Evolutionary conservation across 2,888 invertebrate genomes (phyloP).

Genomic region (Saturnia japonica): DNA sequence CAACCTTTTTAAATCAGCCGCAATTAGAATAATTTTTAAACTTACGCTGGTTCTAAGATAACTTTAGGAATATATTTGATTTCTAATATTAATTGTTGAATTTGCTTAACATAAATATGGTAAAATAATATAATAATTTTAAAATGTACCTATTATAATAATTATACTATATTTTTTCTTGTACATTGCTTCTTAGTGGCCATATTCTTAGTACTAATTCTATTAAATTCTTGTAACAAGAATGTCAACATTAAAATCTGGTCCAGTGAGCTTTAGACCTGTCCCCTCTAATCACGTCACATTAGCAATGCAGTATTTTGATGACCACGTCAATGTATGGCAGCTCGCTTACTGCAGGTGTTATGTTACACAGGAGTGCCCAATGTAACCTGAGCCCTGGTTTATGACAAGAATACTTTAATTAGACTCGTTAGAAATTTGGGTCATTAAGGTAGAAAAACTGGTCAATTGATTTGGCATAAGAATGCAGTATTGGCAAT

Average conservation of each 20-base stretch:
- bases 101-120: too few relatives aligned
- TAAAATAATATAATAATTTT: too few relatives aligned
- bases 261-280: constrained; percentile 31
- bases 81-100: too few relatives aligned
- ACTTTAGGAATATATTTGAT: too few relatives aligned
- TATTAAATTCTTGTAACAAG: constrained; percentile 25
- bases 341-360: constrained; percentile 58
- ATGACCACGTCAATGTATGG: constrained; percentile 63
- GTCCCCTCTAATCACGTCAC: constrained; percentile 56
- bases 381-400: constrained; percentile 18
- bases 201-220: not conserved
- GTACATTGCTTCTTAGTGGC: not conserved
- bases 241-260: constrained; percentile 37
- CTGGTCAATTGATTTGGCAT: not conserved
- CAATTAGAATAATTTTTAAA: too few relatives aligned
- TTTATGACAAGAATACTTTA: constrained; percentile 14
- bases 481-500: constrained; percentile 18
- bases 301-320: constrained; percentile 60
- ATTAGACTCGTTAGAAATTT: not conserved
- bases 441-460: constrained; percentile 2
- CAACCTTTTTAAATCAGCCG: too few relatives aligned
- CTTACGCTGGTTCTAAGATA: too few relatives aligned
- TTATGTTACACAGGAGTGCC: constrained; percentile 50
- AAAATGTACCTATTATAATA: too few relatives aligned
- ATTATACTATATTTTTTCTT: too few relatives aligned